Conservation (phyloP, 1,140 invertebrate genomes). For the Protaetia brevitarsis region DNA sequence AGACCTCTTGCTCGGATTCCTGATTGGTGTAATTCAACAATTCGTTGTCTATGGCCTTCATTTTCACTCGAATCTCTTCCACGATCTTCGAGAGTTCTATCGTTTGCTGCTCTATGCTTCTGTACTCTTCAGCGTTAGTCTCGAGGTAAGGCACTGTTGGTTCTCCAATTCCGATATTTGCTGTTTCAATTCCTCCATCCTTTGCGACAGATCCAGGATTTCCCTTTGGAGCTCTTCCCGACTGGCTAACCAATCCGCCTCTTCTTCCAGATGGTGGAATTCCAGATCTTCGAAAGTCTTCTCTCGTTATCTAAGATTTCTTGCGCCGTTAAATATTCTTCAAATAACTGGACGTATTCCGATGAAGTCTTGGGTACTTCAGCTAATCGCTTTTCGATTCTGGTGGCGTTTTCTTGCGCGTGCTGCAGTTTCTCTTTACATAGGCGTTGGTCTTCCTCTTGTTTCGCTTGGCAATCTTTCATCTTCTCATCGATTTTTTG, state of each 20-base stretch:
- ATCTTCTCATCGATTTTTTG: constrained; percentile 56
- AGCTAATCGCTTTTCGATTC: constrained; percentile 52
- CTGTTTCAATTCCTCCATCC: constrained; percentile 61
- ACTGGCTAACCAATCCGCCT: constrained; percentile 76
- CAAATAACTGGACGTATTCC: constrained; percentile 55
- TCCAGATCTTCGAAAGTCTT: constrained; percentile 90
- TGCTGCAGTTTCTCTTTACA: constrained; percentile 58
- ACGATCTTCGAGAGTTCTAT: constrained; percentile 41
- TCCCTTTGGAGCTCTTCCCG: constrained; percentile 79
- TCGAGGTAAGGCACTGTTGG: constrained; percentile 53
- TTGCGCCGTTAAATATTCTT: constrained; percentile 61
- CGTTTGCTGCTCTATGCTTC: constrained; percentile 42
- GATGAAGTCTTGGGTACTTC: constrained; percentile 46
- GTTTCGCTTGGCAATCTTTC: constrained; percentile 52
- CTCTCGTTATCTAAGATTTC: constrained; percentile 69
- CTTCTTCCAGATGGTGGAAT: constrained; percentile 89
- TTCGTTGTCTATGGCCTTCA: constrained; percentile 41
- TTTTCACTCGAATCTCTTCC: constrained; percentile 39
- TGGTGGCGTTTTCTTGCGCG: constrained; percentile 53
- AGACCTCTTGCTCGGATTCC: constrained; percentile 45
- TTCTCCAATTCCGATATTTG: constrained; percentile 65
- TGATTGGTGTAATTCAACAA: constrained; percentile 35
- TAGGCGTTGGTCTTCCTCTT: constrained; percentile 56
- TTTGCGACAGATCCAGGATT: constrained; percentile 63
- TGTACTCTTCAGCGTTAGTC: constrained; percentile 42